A percentile compares a stretch with the other conserved stretches of the same genome.
phyloP scores from a whole-genome alignment of 2,888 invertebrate species.

The Stenurella melanura region DNA sequence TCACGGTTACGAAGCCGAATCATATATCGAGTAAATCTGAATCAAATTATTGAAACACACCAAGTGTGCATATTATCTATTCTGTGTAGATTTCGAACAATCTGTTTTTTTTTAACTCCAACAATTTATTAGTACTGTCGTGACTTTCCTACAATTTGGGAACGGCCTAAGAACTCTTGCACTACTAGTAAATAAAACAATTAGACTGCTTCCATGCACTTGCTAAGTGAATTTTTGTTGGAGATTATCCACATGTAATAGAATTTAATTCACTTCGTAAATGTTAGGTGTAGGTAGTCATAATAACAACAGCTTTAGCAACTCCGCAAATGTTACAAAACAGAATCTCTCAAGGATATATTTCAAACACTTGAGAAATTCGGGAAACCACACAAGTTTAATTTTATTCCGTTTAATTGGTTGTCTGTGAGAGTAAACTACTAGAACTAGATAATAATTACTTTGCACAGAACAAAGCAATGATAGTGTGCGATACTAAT shows the following conservation, averaged over 20 bases:
- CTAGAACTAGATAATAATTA: constrained; percentile 26
- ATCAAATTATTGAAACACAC: no score
- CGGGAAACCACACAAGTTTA: constrained; percentile 19
- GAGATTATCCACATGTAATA: background rate
- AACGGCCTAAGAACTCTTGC: no score
- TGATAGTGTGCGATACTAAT: constrained; percentile 11
- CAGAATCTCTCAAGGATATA: constrained; percentile 13
- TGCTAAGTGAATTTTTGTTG: no score
- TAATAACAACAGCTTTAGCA: background rate
- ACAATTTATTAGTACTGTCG: no score
- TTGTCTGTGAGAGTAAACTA: constrained; percentile 29
- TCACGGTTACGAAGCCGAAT: no score
- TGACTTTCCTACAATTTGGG: no score
- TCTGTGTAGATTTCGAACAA: no score
- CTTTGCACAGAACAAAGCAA: constrained; percentile 20
- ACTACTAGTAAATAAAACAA: no score
- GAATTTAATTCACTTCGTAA: background rate
- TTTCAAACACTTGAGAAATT: constrained; percentile 31
- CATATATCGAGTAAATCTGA: no score
- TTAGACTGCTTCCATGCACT: no score
- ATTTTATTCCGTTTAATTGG: constrained; percentile 27
- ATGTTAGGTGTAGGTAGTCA: background rate
- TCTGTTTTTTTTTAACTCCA: no score
- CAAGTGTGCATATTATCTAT: no score
- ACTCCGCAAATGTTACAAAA: constrained; percentile 1